Percentiles rank a stretch among this genome's conserved stretches.
phyloP scores from a whole-genome alignment of 2,113 vertebrate species.

The Hylia prasina region DNA sequence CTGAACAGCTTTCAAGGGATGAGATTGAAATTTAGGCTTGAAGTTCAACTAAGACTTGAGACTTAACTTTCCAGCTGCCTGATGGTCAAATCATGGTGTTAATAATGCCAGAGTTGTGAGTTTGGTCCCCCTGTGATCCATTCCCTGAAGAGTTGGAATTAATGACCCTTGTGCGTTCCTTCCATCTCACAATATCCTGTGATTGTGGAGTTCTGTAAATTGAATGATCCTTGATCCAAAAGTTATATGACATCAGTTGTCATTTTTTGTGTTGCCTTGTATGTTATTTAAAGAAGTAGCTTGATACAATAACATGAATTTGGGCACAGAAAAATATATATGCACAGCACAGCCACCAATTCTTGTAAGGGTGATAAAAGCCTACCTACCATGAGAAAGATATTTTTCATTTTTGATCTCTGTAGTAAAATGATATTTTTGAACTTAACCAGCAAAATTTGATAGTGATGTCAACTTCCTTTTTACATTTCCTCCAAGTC shows the following conservation, averaged over 20 bases:
- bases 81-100: not conserved
- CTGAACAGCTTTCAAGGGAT: not conserved
- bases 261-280: not conserved
- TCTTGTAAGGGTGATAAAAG: not conserved
- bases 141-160: not conserved
- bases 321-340: not conserved
- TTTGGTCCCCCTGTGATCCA: not conserved
- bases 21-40: not conserved
- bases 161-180: not conserved
- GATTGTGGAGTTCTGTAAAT: not conserved
- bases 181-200: not conserved
- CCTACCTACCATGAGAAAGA: rapidly evolving
- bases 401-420: not conserved
- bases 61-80: not conserved
- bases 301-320: not conserved
- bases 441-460: not conserved
- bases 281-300: not conserved
- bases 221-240: not conserved
- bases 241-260: not conserved
- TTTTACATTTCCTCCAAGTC: not conserved
- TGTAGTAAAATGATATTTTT: not conserved
- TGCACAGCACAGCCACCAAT: rapidly evolving
- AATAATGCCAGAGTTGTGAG: not conserved
- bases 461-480: not conserved
- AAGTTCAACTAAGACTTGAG: not conserved